Percentiles rank a stretch among this genome's conserved stretches.
Evolutionary conservation across 1,140 invertebrate species (phyloP).

Genomic region (Zaprionus gabonicus): DNA sequence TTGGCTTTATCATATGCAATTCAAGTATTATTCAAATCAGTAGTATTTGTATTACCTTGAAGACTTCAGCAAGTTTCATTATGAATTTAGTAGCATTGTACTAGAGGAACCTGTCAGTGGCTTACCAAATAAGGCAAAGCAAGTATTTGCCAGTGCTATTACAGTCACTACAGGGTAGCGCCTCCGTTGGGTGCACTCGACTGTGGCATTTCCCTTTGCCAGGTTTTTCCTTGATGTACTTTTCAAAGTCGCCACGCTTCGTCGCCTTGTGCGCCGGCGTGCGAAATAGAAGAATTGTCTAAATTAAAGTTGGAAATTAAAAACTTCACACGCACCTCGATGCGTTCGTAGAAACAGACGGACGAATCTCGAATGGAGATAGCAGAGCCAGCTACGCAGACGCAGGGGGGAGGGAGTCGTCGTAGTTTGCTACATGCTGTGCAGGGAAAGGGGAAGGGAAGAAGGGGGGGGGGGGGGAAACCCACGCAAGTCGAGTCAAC

Average conservation of each 20-base stretch:
- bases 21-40: no score
- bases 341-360: slow-evolving; percentile 22
- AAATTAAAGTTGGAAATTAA: slow-evolving; percentile 80
- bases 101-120: background rate
- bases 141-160: no score
- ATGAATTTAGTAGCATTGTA: no score
- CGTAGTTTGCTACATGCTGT: background rate
- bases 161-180: background rate
- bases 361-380: slow-evolving; percentile 23
- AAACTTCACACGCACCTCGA: slow-evolving; percentile 75
- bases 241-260: slow-evolving; percentile 59
- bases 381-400: slow-evolving; percentile 17
- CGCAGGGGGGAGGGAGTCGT: background rate
- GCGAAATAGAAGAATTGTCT: slow-evolving; percentile 70
- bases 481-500: slow-evolving; percentile 47
- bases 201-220: background rate
- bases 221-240: background rate
- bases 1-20: no score
- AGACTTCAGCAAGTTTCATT: no score
- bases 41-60: no score
- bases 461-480: background rate
- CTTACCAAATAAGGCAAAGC: no score
- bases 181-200: background rate
- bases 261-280: slow-evolving; percentile 57
- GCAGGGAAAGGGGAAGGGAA: background rate